Evolutionary conservation across 2,797 vertebrate genomes (phyloP), one percentile per base, ranked within the genome.

Genomic region (Salarias fasciatus): DNA sequence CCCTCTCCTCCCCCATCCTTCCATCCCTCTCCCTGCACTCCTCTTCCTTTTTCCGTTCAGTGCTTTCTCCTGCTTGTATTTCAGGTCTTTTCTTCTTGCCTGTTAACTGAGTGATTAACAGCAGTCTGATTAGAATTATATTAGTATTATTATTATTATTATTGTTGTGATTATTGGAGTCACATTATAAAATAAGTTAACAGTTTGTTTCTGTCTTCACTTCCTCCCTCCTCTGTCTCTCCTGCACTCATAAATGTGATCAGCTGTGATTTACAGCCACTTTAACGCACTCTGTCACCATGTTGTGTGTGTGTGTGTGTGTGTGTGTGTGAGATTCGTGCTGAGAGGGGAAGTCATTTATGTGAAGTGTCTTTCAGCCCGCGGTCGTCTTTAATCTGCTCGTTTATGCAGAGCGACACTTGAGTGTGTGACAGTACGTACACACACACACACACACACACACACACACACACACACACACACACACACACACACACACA

Each of bases 381-480:
- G 12, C 1, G 24, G 58, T 71, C 31, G 24, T 56, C 63, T 77
- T 64, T 74, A 70, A 79, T 81, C 78, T 65, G 54, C 72, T 75
- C 62, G 15, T 75, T 83, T 77, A 73, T 75, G 75, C 56, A 55
- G 69, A 68, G 52, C 10, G 1, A 62, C 9, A 36, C 41, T 77
- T n/a, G 15, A 56, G 70, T 74, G 72, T 61, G 63, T 74, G 42
- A 0, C 38, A 58, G 58, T 5, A 0, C 48, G 61, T 18, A 24
- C 18, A 24, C 18, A 2, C 37, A 24, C 9, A 48, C n/a, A 53
- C 59, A 55, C 36, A 59, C 29, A 33, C 53, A 28, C 29, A 9
- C 51, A 45, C 48, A 15, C 46, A 18, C 35, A 11, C 54, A 40
- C 53, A 31, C 42, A 43, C 47, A 53, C 47, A 52, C 31, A 59